Evolutionary conservation across 2,113 vertebrate genomes (phyloP), one percentile per base, ranked within the genome.

Genomic region (Amia ocellicauda): DNA sequence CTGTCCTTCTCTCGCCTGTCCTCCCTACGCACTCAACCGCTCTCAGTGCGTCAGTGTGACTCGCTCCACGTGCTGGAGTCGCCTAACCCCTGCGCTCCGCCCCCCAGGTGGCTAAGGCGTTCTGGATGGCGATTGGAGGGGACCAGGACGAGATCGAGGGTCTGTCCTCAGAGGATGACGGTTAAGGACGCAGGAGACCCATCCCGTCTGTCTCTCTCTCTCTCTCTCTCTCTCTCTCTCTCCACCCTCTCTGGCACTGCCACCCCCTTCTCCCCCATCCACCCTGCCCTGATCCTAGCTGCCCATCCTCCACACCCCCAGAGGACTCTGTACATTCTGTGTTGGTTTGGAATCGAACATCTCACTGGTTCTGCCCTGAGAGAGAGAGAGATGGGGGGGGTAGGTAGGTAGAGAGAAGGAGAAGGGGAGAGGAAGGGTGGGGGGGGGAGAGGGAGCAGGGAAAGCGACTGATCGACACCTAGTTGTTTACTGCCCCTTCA

Each of bases 101-200:
- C 56, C 70, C 36, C 29, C 66, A 99, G 97, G 97, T 99, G 67
- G 93, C 97, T 73, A 99, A 97, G 83, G 97, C 96, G 0, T 99
- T 99, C 86, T 99, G 97, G 97, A 97, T 93, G 91, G 97, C 96
- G 0, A 97, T 99, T 3, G 94, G 97, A 54, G 97, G 97, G 27
- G 95, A 99, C 81, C 85, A 92, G 60, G 96, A 98, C 61, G 97
- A 99, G 80, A 94, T 98, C 7, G 96, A 96, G 60, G 93, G 94
- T 2, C 84, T 95, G 62, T 99, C 96, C 49, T 97, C 96, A 0
- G 96, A 94, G 1, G 97, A 99, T 56, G 97, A 99, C 19, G 94
- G 90, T 75, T 95, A 76, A 90, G 23, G 47, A 50, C 29, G 65
- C 68, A 29, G 68, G 54, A 73, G 70, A 66, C 67, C 68, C 66